Conservation (phyloP, 2,888 invertebrate species). For the Orthonychiurus folsomi region DNA sequence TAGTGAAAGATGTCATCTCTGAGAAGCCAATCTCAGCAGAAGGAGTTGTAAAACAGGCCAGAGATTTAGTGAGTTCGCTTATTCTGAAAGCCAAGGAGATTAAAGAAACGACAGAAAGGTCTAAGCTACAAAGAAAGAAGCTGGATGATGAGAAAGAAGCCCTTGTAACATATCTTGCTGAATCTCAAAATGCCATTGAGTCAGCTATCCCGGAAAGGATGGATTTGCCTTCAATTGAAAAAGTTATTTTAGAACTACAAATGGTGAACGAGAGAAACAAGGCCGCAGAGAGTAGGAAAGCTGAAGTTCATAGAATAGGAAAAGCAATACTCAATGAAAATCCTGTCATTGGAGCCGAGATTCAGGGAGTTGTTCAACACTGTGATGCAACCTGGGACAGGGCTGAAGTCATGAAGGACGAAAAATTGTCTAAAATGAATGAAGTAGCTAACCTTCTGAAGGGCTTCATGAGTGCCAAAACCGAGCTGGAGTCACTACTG, state of each 20-base stretch:
- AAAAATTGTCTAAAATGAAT: slow-evolving; percentile 64
- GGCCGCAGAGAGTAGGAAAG: slow-evolving; percentile 48
- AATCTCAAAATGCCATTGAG: slow-evolving; percentile 14
- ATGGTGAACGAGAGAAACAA: slow-evolving; percentile 47
- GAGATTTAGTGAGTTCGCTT: too few species aligned
- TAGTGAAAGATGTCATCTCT: neutral
- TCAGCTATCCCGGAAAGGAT: slow-evolving; percentile 18
- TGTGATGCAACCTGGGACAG: slow-evolving; percentile 75
- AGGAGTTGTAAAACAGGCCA: neutral
- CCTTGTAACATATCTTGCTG: slow-evolving; percentile 43
- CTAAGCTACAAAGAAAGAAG: slow-evolving; percentile 62
- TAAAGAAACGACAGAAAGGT: neutral
- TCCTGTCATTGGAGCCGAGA: slow-evolving; percentile 65
- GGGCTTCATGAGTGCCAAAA: slow-evolving; percentile 63
- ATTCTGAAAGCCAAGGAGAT: neutral
- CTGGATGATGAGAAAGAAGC: slow-evolving; percentile 62
- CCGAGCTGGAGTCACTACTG: slow-evolving; percentile 61
- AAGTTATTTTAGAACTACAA: slow-evolving; percentile 19
- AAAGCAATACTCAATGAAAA: slow-evolving; percentile 70
- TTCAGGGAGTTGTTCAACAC: slow-evolving; percentile 68
- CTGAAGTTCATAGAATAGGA: slow-evolving; percentile 69
- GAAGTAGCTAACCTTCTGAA: slow-evolving; percentile 64
- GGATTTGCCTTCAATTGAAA: slow-evolving; percentile 19
- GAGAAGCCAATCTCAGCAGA: neutral
- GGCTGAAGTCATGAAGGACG: slow-evolving; percentile 61